phyloP scores from a whole-genome alignment of 2,888 invertebrate species.

The Pocota personata region DNA sequence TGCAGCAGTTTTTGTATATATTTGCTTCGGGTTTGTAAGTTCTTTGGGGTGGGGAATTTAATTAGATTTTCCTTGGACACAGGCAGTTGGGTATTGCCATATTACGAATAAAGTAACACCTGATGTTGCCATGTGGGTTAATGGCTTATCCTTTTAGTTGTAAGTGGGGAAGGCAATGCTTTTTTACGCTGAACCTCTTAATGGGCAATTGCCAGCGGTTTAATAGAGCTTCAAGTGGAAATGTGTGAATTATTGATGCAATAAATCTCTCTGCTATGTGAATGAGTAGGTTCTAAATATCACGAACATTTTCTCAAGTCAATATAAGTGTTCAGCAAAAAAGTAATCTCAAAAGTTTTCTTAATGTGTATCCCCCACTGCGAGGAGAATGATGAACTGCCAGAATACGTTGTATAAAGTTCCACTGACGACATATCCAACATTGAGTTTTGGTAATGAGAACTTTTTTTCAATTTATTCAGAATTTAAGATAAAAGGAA shows the following conservation, averaged over 20 bases:
- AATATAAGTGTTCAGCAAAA: not conserved
- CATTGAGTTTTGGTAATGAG: no score
- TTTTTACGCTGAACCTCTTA: constrained; percentile 14
- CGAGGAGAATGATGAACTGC: no score
- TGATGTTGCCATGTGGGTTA: constrained; percentile 41
- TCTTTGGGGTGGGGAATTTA: constrained; percentile 6
- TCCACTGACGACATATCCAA: not conserved
- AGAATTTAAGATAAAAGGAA: no score
- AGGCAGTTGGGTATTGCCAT: not conserved
- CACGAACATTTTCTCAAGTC: not conserved
- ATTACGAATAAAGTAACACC: constrained; percentile 34
- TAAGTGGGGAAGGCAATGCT: not conserved
- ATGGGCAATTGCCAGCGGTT: constrained; percentile 20
- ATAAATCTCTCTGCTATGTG: constrained; percentile 1
- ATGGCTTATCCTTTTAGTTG: constrained; percentile 40
- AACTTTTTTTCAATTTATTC: no score
- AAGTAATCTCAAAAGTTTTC: not conserved
- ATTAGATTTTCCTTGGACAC: constrained; percentile 34
- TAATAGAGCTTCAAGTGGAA: constrained; percentile 11
- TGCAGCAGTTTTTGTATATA: not conserved
- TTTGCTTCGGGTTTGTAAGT: not conserved
- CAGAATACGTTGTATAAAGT: not conserved
- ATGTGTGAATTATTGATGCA: constrained; percentile 34
- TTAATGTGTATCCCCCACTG: no score
- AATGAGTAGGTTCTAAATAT: not conserved